Evolutionary conservation across 2,113 vertebrate genomes (phyloP).

Genomic region (Gorsachius goisagi): DNA sequence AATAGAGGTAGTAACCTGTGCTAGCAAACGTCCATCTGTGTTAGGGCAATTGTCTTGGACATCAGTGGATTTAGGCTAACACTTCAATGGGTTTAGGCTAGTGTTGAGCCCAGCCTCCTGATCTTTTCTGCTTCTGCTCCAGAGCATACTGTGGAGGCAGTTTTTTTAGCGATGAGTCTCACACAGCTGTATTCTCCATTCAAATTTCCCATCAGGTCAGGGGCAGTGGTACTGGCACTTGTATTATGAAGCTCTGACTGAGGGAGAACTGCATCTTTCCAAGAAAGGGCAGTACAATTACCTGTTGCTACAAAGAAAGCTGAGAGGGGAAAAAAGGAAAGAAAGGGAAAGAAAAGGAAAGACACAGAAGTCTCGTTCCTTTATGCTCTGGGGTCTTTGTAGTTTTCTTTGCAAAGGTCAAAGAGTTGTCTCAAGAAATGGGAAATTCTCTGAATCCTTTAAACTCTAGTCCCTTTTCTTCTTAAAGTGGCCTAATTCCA

Average conservation of each 20-base stretch:
- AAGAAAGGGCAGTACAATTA: constrained; percentile 38
- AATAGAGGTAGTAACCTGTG: not conserved
- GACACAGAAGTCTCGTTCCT: constrained; percentile 12
- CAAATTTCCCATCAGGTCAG: not conserved
- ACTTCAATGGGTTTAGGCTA: not conserved
- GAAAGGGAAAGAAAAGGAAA: not conserved
- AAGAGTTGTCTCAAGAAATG: constrained; percentile 46
- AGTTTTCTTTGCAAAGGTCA: constrained; percentile 51
- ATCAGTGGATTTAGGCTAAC: not conserved
- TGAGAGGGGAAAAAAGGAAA: not conserved
- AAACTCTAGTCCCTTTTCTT: constrained; percentile 37
- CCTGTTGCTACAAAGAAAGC: constrained; percentile 18
- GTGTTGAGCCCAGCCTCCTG: not conserved
- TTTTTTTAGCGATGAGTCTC: not conserved
- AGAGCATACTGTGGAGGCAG: not conserved
- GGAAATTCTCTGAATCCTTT: constrained; percentile 56
- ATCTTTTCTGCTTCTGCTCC: not conserved
- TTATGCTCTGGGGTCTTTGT: constrained; percentile 27
- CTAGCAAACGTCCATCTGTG: not conserved
- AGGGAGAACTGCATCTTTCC: not conserved
- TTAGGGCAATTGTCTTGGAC: not conserved
- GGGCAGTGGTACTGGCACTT: not conserved
- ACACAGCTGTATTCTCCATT: not conserved
- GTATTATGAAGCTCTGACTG: not conserved
- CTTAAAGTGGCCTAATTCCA: constrained; percentile 51